Percentiles rank a stretch among this genome's conserved stretches.
Conservation (phyloP, 2,797 vertebrate species). For the Sebastolobus altivelis region DNA sequence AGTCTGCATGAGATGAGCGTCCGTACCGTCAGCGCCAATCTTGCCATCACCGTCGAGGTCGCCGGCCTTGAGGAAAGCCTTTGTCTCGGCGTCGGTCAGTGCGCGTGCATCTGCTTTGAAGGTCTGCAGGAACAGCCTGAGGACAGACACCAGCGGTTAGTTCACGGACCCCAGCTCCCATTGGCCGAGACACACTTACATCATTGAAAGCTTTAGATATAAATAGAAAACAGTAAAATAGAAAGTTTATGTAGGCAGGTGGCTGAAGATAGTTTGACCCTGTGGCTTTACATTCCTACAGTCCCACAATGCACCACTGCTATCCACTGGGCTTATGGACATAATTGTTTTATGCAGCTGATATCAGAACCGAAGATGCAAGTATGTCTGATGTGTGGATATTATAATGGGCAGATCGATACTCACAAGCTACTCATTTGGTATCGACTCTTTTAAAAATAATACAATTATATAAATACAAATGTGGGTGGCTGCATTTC, state of each 20-base stretch:
- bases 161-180: conserved; percentile 8
- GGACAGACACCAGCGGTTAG: background rate
- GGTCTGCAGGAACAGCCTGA: conserved; percentile 88
- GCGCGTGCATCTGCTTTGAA: conserved; percentile 80
- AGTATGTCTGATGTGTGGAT: background rate
- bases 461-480: no score
- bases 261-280: background rate
- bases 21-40: conserved; percentile 85
- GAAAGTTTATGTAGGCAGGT: background rate
- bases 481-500: no score
- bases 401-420: no score
- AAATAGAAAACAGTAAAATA: background rate
- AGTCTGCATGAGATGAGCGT: background rate
- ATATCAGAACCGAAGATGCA: background rate
- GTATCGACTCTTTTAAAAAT: no score
- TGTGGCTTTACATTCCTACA: background rate
- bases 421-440: no score
- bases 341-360: background rate
- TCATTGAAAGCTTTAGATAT: background rate
- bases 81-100: conserved; percentile 84
- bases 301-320: background rate
- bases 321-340: background rate
- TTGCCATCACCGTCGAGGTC: conserved; percentile 88
- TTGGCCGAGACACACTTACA: background rate
- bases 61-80: conserved; percentile 83